A percentile compares a stretch with the other conserved stretches of the same genome.
These are phyloP conservation scores for Eufriesea mexicana DNA, from an alignment of 1,140 invertebrate genomes.

Conservation along the genomic window DNA sequence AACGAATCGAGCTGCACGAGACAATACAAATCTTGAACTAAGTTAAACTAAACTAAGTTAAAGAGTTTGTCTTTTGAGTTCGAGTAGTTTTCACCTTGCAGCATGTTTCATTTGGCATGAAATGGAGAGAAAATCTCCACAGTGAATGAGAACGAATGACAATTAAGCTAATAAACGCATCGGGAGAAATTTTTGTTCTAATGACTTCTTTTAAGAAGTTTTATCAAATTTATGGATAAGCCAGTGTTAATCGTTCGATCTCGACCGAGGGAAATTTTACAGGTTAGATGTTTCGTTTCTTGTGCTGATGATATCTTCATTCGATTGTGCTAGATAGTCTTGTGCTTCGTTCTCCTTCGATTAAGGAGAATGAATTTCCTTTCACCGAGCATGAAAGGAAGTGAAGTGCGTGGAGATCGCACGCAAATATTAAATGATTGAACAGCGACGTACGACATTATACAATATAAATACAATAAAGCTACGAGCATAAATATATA, in stretches of 20 bases:
- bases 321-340: neutral
- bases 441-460: slow-evolving; percentile 27
- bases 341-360: slow-evolving; percentile 4
- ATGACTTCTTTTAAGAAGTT: neutral
- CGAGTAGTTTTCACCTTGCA: neutral
- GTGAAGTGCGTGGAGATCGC: neutral
- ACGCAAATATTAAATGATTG: neutral
- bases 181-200: neutral
- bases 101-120: neutral
- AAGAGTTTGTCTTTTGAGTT: neutral
- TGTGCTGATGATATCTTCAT: neutral
- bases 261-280: slow-evolving; percentile 5
- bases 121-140: neutral
- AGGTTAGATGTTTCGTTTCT: neutral
- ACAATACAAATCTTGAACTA: neutral
- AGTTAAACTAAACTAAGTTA: neutral
- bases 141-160: neutral
- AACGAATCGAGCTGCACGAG: slow-evolving; percentile 11
- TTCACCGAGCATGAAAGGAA: neutral
- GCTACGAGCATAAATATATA: slow-evolving; percentile 32
- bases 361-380: neutral
- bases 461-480: slow-evolving; percentile 44
- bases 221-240: neutral
- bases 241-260: neutral
- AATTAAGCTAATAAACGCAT: neutral